phyloP scores from a whole-genome alignment of 2,797 vertebrate genomes.

The Sebastes taczanowskii region DNA sequence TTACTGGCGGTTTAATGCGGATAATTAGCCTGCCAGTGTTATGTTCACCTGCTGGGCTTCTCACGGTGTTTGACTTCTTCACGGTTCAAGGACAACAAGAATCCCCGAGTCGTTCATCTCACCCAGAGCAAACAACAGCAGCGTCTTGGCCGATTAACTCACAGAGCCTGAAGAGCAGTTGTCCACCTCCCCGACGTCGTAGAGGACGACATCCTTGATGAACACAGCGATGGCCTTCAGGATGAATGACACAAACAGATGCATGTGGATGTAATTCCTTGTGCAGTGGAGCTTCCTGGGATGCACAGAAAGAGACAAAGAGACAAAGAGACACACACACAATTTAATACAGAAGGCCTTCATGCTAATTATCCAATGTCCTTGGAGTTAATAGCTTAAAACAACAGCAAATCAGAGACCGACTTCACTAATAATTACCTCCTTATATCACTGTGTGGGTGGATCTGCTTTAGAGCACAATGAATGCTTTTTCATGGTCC shows the following conservation, averaged over 20 bases:
- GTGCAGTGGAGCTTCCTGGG: constrained; percentile 97
- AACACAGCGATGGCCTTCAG: constrained; percentile 94
- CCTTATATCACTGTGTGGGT: constrained; percentile 27
- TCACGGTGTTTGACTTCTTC: not conserved
- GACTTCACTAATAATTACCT: constrained; percentile 49
- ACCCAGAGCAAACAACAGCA: not conserved
- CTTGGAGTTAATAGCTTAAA: constrained; percentile 59
- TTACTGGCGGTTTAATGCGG: not conserved
- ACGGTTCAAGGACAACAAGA: not conserved
- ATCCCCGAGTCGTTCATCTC: not conserved
- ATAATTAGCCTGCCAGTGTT: constrained; percentile 9
- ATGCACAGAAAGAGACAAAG: constrained; percentile 6
- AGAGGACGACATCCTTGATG: constrained; percentile 92
- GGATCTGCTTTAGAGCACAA: constrained; percentile 24
- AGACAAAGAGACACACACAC: not conserved
- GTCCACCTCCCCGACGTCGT: constrained; percentile 85
- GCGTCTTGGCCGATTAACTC: constrained; percentile 65
- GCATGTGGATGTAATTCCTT: constrained; percentile 96
- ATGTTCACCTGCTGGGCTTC: constrained; percentile 6
- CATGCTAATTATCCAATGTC: constrained; percentile 34
- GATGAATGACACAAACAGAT: constrained; percentile 96
- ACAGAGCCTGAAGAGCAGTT: constrained; percentile 88
- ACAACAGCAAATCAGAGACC: constrained; percentile 45
- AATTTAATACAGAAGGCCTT: constrained; percentile 11
- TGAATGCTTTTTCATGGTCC: constrained; percentile 4